A percentile compares a stretch with the other conserved stretches of the same genome.
phyloP scores from a whole-genome alignment of 2,888 invertebrate genomes.

The Corbicula japonica region DNA sequence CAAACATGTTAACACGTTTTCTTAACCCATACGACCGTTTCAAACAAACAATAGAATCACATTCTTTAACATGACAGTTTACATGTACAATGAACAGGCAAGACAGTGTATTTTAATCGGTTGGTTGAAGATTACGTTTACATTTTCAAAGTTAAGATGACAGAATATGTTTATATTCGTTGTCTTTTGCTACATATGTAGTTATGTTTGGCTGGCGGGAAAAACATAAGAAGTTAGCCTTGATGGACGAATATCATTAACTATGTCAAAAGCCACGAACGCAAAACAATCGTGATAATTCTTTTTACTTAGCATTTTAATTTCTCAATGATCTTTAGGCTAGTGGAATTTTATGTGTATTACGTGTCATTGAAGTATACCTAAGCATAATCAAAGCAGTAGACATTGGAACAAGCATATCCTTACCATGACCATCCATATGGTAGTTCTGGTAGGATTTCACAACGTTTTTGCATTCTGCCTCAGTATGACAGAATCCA shows the following conservation, averaged over 20 bases:
- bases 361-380: too few species aligned
- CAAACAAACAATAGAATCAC: too few species aligned
- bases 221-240: background rate
- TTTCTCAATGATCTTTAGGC: too few species aligned
- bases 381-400: background rate
- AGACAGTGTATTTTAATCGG: background rate
- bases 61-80: too few species aligned
- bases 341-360: too few species aligned
- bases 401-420: background rate
- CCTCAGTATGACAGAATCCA: constrained; percentile 76
- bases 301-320: too few species aligned
- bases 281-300: background rate
- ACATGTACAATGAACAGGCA: too few species aligned
- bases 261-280: background rate
- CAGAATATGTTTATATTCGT: too few species aligned
- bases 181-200: too few species aligned
- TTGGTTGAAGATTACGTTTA: background rate
- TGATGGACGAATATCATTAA: background rate
- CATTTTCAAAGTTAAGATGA: background rate
- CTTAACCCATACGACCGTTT: too few species aligned
- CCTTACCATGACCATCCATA: constrained; percentile 70
- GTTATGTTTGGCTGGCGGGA: too few species aligned
- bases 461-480: constrained; percentile 55
- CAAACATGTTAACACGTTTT: too few species aligned
- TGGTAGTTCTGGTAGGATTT: constrained; percentile 68